Evolutionary conservation across 2,113 vertebrate species (phyloP).

Genomic region (Mesocricetus auratus): DNA sequence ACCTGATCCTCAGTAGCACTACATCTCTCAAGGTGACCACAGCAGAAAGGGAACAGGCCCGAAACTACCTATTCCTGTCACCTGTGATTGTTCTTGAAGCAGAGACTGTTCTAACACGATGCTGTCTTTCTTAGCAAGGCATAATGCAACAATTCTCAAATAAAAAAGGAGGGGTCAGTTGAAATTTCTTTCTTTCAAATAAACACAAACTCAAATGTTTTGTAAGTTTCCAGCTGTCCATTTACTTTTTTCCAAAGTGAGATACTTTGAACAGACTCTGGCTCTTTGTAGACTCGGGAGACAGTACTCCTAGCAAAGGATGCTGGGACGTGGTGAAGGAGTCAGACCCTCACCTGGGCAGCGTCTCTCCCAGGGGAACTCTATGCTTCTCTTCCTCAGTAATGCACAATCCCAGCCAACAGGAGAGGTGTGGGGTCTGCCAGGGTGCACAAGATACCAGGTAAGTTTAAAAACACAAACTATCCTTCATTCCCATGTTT

Average conservation of each 20-base stretch:
- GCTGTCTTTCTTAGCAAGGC: neutral
- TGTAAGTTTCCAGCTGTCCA: neutral
- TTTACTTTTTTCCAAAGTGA: neutral
- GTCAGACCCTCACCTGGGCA: too few species aligned
- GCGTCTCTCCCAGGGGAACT: fast-evolving
- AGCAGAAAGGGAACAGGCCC: neutral
- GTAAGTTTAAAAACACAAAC: neutral
- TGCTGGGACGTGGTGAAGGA: neutral
- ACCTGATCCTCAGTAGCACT: neutral
- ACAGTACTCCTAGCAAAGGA: fast-evolving
- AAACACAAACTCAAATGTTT: constrained; percentile 11
- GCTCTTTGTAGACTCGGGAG: neutral
- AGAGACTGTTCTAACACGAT: neutral
- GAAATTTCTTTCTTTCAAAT: constrained; percentile 19
- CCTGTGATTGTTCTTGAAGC: neutral
- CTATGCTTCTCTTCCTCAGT: neutral
- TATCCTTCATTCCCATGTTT: neutral
- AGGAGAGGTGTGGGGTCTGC: neutral
- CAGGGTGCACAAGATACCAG: neutral
- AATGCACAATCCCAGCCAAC: neutral
- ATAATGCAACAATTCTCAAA: neutral
- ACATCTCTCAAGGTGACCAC: neutral
- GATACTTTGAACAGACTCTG: neutral
- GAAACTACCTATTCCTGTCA: neutral
- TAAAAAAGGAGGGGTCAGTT: neutral